A percentile compares a stretch with the other conserved stretches of the same genome.
Conservation (phyloP, 2,113 vertebrate species). For the Trichechus manatus region DNA sequence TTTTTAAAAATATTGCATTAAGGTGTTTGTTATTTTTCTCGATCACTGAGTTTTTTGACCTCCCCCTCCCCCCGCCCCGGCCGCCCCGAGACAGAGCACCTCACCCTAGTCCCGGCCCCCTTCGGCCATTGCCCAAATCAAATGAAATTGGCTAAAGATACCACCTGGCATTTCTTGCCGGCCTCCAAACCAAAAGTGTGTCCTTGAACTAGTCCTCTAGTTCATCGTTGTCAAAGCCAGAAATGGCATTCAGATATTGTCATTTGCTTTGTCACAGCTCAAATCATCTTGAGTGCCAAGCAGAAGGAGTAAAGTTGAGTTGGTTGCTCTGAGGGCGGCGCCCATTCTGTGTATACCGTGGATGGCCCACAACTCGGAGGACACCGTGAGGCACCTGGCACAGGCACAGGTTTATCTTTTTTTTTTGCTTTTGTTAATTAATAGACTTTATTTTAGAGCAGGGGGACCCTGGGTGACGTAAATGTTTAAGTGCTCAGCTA, state of each 20-base stretch:
- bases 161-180: neutral
- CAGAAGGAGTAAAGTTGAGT: neutral
- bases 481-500: neutral
- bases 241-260: neutral
- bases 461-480: neutral
- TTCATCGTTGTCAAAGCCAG: neutral
- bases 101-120: neutral
- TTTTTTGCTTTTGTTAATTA: neutral
- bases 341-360: rapidly evolving
- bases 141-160: neutral
- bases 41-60: neutral
- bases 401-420: neutral
- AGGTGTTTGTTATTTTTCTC: neutral
- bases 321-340: neutral
- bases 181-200: neutral
- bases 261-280: neutral
- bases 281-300: neutral
- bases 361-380: neutral
- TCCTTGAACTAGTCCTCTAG: neutral
- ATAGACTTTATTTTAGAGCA: neutral
- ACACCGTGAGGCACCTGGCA: neutral
- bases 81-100: rapidly evolving
- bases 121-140: neutral
- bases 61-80: neutral
- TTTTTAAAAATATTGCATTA: neutral